Base-by-base conservation (phyloP, 1,140 invertebrate species). In the Drosophila mayri region DNA sequence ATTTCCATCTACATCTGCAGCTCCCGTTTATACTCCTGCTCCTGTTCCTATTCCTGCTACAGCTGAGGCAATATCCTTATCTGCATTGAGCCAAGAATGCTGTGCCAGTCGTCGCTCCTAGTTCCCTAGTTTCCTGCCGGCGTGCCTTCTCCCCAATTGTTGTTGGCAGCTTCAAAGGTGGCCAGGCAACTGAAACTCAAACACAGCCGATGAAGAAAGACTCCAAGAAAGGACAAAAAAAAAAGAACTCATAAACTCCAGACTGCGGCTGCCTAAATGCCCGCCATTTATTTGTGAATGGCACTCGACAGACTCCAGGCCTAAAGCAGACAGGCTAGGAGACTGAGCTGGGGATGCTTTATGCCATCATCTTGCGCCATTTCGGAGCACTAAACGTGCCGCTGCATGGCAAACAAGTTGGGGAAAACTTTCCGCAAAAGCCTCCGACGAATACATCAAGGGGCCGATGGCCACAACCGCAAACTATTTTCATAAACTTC, bases 261-360 rank as follows among this genome's bases (percentile, higher is more conserved):
- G 57, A 40, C 60, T 76, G 63, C 50, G 64, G 75, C 64, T 73
- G 67, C 84, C 80, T 88, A 88, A 88, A 88, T 90, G 81, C 81
- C 68, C 85, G 81, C 73, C 85, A 88, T 87, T 87, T 87, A 83
- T 83, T 88, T 87, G 84, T 88, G 80, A 87, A 88, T 79, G 80
- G 76, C 59, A 71, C 84, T 87, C 72, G 40, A 72, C 52, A 74
- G 61, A 79, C 54, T 40, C 50, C 58, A 75, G 62, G 63, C 30
- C 65, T 50, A 72, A 54, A 10, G 50, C 49, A 66, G 71, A 74
- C 57, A 38, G 43, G 47, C 49, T 16, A 32, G 25, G 50, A 44
- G 12, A 22, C 25, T 25, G 9, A n/a, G 22, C 28, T 16, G 37
- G 47, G 50, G 18, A 37, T 25, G 64, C 64, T 54, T 28, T 67